Evolutionary conservation across 2,797 vertebrate genomes (phyloP).

Genomic region (Zonotrichia albicollis): DNA sequence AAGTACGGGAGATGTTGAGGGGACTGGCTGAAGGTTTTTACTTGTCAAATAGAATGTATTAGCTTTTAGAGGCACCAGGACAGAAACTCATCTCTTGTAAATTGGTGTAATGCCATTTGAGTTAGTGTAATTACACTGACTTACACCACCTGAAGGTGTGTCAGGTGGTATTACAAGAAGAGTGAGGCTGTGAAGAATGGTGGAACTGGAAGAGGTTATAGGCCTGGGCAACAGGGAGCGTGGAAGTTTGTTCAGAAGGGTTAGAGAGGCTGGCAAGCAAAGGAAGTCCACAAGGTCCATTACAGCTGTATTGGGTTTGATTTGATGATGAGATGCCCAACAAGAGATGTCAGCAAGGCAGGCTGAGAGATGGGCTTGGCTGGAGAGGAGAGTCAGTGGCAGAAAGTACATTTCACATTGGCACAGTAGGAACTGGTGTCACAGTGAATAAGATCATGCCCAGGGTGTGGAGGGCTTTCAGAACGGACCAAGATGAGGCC

Average conservation of each 20-base stretch:
- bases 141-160: not conserved
- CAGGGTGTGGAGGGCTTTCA: not conserved
- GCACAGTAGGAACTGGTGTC: not conserved
- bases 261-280: not conserved
- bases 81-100: constrained; percentile 3
- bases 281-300: not conserved
- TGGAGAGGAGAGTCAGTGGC: not conserved
- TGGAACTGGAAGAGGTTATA: not conserved
- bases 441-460: not conserved
- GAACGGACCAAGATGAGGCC: not conserved
- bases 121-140: not conserved
- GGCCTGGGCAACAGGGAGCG: not conserved
- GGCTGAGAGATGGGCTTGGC: not conserved
- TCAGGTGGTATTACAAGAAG: not conserved
- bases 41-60: not conserved
- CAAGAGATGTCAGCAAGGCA: not conserved
- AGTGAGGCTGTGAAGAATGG: not conserved
- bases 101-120: not conserved
- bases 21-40: not conserved
- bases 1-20: not conserved
- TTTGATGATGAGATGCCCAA: not conserved
- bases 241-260: not conserved
- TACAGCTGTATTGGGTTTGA: not conserved
- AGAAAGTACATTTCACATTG: not conserved
- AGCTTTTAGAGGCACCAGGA: not conserved